These are phyloP conservation scores for Heliconius ethilla DNA, from an alignment of 2,888 invertebrate species.

Conservation along the genomic window DNA sequence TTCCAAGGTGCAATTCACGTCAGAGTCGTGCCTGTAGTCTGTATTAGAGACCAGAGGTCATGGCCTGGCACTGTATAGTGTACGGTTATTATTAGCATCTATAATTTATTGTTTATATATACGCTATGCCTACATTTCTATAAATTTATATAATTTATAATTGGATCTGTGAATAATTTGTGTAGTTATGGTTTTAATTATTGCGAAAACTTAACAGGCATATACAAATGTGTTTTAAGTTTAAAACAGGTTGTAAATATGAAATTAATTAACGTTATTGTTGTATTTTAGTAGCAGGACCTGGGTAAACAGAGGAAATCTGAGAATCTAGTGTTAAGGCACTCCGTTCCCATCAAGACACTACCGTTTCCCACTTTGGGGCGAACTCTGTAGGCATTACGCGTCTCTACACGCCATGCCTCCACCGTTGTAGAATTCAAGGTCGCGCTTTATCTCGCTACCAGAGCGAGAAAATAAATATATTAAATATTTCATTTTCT, in stretches of 20 bases:
- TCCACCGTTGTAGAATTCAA: too few relatives aligned
- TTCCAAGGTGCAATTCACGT: not conserved
- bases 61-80: not conserved
- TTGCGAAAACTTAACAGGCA: not conserved
- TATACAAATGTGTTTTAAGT: not conserved
- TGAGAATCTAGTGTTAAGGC: not conserved
- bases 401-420: too few relatives aligned
- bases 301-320: too few relatives aligned
- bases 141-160: not conserved
- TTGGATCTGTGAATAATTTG: not conserved
- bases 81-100: not conserved
- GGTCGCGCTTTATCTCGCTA: not conserved
- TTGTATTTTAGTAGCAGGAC: too few relatives aligned
- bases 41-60: constrained; percentile 8
- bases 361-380: too few relatives aligned
- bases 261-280: too few relatives aligned
- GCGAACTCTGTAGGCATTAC: too few relatives aligned
- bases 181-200: not conserved
- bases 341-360: not conserved
- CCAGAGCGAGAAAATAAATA: not conserved
- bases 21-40: not conserved
- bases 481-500: not conserved
- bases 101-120: not conserved
- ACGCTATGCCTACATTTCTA: not conserved
- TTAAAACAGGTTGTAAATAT: too few relatives aligned